Evolutionary conservation across 2,888 invertebrate species (phyloP), one percentile per base, ranked within the genome.

Genomic region (Sarcophaga carnaria): DNA sequence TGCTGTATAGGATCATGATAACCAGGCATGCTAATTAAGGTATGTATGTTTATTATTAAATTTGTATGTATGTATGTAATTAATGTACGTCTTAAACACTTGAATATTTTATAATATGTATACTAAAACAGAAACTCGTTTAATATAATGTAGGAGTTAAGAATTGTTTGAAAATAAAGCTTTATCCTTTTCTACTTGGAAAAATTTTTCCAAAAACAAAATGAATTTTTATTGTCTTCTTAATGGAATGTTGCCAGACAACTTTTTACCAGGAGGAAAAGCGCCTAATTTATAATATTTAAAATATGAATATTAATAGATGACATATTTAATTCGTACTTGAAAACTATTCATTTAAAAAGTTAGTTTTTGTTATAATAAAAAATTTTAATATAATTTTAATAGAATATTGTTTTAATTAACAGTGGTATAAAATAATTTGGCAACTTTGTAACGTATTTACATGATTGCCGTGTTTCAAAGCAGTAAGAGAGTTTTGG

Each of bases 1-100:
- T 84, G 78, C 17, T 83, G 83, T 54, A 75, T 25, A 78, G 80
- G 67, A 77, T 83, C 83, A 75, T 83, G 83, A 27, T 78, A 86
- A 54, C 83, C 86, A 45, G 86, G 87, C 87, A 87, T 87, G 71
- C 27, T 81, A 70, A 49, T 74, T 59, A 27, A 59, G 47, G 66
- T 27, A 74, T 67, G 27, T 17, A 6, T 17, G 20, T 37, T 14
- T 22, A 22, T 22, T 22, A 22, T 22, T 22, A 22, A 22, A 22
- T 22, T 22, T 27, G 37, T 37, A 37, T 37, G 37, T 37, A 2
- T 37, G 2, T 37, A 10, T 37, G 37, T 8, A 2, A 37, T 37
- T 37, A 37, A 37, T 37, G 37, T 37, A 37, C 37, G 37, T 37
- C 37, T 37, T 37, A 37, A 37, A 37, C 37, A 37, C 37, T 37